Percentiles rank a stretch among this genome's conserved stretches.
Evolutionary conservation across 2,113 vertebrate genomes (phyloP).

Genomic region (Gorilla gorilla): DNA sequence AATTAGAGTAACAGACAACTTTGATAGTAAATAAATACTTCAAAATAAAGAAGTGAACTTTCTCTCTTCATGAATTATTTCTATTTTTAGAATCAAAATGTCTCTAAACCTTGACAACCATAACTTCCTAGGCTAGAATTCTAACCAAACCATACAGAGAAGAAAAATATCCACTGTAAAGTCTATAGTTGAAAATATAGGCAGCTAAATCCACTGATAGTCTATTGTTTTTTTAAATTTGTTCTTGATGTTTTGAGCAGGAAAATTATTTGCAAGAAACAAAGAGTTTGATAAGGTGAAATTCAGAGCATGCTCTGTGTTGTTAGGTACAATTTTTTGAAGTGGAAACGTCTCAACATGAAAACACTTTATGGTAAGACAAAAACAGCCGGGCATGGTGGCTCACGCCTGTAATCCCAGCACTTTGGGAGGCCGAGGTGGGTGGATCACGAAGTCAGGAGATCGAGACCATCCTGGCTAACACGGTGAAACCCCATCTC

Average conservation of each 20-base stretch:
- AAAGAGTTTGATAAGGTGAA: background rate
- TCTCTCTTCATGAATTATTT: background rate
- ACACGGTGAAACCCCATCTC: too few relatives aligned
- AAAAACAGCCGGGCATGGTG: too few relatives aligned
- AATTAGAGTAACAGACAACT: background rate
- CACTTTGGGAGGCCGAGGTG: too few relatives aligned
- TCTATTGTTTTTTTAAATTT: background rate
- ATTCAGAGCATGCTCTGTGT: background rate
- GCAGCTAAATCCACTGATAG: background rate
- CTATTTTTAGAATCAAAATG: background rate
- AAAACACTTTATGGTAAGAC: background rate
- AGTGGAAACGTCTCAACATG: background rate
- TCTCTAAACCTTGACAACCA: background rate
- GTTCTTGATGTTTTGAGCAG: background rate
- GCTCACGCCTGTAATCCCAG: too few relatives aligned
- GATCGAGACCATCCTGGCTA: too few relatives aligned
- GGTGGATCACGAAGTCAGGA: too few relatives aligned
- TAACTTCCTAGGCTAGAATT: background rate
- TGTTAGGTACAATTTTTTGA: background rate
- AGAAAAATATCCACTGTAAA: background rate
- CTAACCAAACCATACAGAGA: background rate
- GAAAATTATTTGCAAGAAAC: background rate
- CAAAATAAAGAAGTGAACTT: background rate
- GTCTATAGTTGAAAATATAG: slow-evolving; percentile 4
- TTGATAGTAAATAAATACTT: background rate